Conservation (phyloP, 1,140 invertebrate species). For the Heliconius hermathena region DNA sequence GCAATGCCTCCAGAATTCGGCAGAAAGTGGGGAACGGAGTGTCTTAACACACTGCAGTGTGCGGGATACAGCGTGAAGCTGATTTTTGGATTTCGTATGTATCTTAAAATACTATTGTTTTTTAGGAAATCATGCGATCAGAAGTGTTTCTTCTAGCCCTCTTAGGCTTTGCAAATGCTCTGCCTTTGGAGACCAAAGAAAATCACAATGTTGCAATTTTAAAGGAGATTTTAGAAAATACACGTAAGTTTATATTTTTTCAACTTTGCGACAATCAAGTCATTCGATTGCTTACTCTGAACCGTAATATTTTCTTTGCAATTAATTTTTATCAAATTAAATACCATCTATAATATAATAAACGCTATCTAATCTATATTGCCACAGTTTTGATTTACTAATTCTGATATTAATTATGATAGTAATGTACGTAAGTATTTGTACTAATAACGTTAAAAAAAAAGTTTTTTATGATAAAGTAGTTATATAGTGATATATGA, state of each 20-base stretch:
- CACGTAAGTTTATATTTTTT: not conserved
- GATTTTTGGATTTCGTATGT: no score
- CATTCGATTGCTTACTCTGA: not conserved
- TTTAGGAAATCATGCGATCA: not conserved
- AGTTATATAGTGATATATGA: no score
- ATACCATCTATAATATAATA: not conserved
- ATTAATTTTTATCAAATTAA: not conserved
- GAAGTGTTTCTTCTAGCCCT: not conserved
- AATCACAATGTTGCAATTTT: not conserved
- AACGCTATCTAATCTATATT: not conserved
- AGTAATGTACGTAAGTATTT: not conserved
- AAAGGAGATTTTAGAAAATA: not conserved
- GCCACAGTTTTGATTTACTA: constrained; percentile 3
- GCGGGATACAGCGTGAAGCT: no score
- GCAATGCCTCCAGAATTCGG: no score
- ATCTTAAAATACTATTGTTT: not conserved
- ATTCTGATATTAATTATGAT: not conserved
- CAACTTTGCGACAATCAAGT: not conserved
- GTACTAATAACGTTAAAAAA: not conserved
- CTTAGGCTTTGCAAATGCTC: not conserved
- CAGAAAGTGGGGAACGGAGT: no score
- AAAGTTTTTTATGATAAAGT: not conserved
- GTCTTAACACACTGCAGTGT: no score
- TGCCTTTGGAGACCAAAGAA: not conserved
- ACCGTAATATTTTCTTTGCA: not conserved